Evolutionary conservation across 2,113 vertebrate genomes (phyloP).

Genomic region (Lethenteron camtschaticum): DNA sequence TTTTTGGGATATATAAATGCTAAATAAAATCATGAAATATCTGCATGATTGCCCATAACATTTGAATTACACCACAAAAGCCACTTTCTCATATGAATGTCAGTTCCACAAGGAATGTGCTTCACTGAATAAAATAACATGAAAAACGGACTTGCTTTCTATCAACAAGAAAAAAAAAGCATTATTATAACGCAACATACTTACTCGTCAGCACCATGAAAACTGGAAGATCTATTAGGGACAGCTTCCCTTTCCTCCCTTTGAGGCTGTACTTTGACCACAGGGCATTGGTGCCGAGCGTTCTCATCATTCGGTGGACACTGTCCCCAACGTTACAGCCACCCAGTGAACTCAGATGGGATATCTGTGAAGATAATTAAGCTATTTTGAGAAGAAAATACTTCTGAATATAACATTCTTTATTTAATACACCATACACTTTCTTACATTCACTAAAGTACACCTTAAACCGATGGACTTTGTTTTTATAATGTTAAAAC

Average conservation of each 20-base stretch:
- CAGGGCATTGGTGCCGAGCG: slow-evolving; percentile 1
- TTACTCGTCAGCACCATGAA: slow-evolving; percentile 4
- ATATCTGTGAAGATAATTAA: slow-evolving; percentile 7
- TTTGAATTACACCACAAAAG: no score
- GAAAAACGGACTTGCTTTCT: background rate
- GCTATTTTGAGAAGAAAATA: background rate
- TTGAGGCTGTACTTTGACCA: slow-evolving; percentile 8
- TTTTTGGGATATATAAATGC: no score
- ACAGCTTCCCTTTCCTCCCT: slow-evolving; percentile 1
- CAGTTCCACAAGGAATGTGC: no score
- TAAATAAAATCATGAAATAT: no score
- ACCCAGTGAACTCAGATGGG: slow-evolving; percentile 2
- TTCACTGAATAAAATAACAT: no score
- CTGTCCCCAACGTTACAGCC: slow-evolving; percentile 1
- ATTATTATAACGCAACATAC: background rate
- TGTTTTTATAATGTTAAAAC: background rate
- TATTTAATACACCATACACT: background rate
- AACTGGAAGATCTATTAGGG: slow-evolving; percentile 1
- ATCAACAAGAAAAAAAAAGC: background rate
- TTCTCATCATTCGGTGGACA: slow-evolving; percentile 7
- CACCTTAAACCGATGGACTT: background rate
- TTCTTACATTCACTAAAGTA: background rate
- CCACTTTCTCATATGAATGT: no score
- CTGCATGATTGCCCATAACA: no score
- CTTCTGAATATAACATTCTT: background rate